phyloP scores from a whole-genome alignment of 2,888 invertebrate species.

The Meteorus cinctellus region DNA sequence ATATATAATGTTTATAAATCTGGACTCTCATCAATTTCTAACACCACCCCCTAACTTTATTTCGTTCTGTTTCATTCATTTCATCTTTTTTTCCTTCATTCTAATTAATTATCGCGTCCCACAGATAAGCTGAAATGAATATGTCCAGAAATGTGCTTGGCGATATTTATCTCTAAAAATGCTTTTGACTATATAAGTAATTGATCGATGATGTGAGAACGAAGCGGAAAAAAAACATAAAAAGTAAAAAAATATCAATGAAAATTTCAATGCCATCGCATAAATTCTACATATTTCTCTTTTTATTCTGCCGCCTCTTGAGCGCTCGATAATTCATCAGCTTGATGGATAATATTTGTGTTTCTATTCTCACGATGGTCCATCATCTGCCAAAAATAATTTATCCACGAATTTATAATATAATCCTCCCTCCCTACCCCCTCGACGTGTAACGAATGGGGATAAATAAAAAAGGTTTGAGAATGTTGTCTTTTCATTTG shows the following conservation, averaged over 20 bases:
- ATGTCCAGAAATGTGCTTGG: neutral
- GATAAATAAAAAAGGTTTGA: too few species aligned
- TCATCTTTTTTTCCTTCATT: neutral
- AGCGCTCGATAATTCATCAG: slow-evolving; percentile 38
- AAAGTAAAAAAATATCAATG: too few species aligned
- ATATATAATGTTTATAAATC: neutral
- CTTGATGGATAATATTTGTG: slow-evolving; percentile 1
- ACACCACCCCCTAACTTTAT: neutral
- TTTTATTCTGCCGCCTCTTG: slow-evolving; percentile 29
- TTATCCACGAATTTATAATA: slow-evolving; percentile 16
- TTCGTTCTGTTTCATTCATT: slow-evolving; percentile 14
- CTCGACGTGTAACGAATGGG: neutral
- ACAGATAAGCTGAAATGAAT: neutral
- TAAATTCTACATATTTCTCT: slow-evolving; percentile 24
- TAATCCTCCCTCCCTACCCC: neutral
- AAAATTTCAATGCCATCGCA: neutral
- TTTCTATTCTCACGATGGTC: neutral
- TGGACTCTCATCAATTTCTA: neutral
- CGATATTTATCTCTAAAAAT: neutral
- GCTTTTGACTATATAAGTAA: neutral
- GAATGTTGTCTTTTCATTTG: too few species aligned
- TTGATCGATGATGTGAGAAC: neutral
- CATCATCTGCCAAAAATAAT: slow-evolving; percentile 22
- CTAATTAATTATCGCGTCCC: slow-evolving; percentile 13
- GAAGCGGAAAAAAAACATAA: too few species aligned